Evolutionary conservation across 53 echinoderm and acorn worm species (phyloP), one percentile per base, ranked within the genome.

Genomic region (Holothuria leucospilota): DNA sequence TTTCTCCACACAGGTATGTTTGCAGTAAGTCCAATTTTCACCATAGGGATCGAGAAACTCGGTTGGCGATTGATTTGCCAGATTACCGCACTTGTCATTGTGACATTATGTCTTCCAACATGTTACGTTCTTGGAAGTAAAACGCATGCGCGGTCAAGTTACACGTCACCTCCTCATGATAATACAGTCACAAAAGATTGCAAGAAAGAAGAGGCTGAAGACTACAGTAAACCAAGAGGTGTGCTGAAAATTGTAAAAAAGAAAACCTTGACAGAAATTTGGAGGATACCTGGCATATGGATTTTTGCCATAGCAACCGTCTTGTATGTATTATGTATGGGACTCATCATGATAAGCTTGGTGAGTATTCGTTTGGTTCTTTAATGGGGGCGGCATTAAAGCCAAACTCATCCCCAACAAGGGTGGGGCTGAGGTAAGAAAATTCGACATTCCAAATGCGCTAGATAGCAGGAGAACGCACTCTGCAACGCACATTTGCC

Each of bases 291-390:
- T 39, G 72, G 41, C 72, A 72, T 72, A 42, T 72, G 40, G 72
- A 39, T 72, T 39, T 72, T 72, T 49, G 41, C 72, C 24, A 8
- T 72, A 24, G 49, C 72, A 72, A 72, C 72, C 72, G 20, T 72
- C 23, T 72, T 72, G 72, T 72, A 40, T 29, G 72, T 72, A 12
- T 30, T 72, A 26, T 72, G 72, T 24, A 72, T 72, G 72, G 72
- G 41, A 49, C 42, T 72, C 25, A 49, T 72, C 72, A 72, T 72
- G 72, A 72, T 72, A 72, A 40, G 72, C 49, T 72, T 72, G 72
- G 72, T 72, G 42, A 42, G 72, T 20, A 40, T 24, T 40, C 49
- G 16, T 46, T 46, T 46, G 46, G n/a, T n/a, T 46, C 46, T 9
- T 46, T 46, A n/a, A n/a, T n/a, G n/a, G n/a, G n/a, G n/a, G n/a